These are phyloP conservation scores for Zophobas morio DNA, from an alignment of 1,140 invertebrate species.

Conservation along the genomic window DNA sequence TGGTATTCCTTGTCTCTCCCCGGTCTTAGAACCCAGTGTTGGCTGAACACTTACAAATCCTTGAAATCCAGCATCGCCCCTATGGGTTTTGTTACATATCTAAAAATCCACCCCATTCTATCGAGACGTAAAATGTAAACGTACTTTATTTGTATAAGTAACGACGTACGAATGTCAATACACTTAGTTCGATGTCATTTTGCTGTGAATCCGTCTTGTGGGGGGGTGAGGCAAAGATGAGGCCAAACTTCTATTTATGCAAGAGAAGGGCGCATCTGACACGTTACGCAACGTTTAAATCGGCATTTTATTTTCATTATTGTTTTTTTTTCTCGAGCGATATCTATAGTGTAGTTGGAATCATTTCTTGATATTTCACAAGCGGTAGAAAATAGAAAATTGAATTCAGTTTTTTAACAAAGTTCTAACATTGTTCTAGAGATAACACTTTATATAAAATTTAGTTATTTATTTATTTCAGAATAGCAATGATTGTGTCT, in stretches of 20 bases:
- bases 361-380: too few species aligned
- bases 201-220: conserved; percentile 16
- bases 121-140: conserved; percentile 38
- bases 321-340: too few species aligned
- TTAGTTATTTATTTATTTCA: too few species aligned
- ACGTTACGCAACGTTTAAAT: too few species aligned
- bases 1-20: conserved; percentile 6
- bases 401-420: too few species aligned
- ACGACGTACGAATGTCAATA: conserved; percentile 50
- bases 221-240: neutral
- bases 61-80: conserved; percentile 28
- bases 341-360: too few species aligned
- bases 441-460: too few species aligned
- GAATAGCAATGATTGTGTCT: too few species aligned
- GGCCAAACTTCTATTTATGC: neutral
- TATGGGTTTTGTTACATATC: conserved; percentile 30
- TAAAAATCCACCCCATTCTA: conserved; percentile 41
- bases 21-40: conserved; percentile 12
- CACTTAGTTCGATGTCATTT: conserved; percentile 50
- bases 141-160: conserved; percentile 48
- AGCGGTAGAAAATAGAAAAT: too few species aligned
- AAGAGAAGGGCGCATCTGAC: neutral
- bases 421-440: too few species aligned
- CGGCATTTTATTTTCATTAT: too few species aligned
- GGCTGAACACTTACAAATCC: conserved; percentile 27